Base-by-base conservation (phyloP, 1,140 invertebrate genomes). In the Grapholita molesta region DNA sequence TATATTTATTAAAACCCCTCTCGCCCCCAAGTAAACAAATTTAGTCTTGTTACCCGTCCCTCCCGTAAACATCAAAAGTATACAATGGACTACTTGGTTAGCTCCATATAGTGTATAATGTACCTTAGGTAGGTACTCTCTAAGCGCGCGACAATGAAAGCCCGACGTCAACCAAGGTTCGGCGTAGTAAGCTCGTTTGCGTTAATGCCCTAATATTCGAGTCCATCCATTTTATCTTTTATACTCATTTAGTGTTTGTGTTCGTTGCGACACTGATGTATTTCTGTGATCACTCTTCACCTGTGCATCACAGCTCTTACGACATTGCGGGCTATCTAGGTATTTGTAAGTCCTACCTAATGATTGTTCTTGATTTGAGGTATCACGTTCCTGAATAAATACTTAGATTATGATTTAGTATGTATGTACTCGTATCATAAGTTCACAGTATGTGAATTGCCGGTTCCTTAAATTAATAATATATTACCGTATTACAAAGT, bases 191-290 rank as follows among this genome's bases (percentile, higher is more conserved):
- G 55, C 55, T 57, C 55, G 21, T 57, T 57, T 57, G 55, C 55
- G 55, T 57, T 57, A 57, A 57, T 57, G 55, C 55, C 25, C 12
- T 57, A 57, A 57, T 57, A 57, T 57, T 57, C n/a, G 55, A 57
- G 55, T 57, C 25, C 55, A 57, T 57, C 25, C 25, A 57, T 57
- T 57, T 57, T 57, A 57, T 57, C 25, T 28, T 57, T 28, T 30
- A 57, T 57, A 57, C n/a, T 57, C 24, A 30, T 57, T 57, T 57
- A 57, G 25, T 57, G 25, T 57, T 57, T 57, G 24, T 57, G 55
- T 57, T 57, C 12, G 25, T 25, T 28, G 30, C 24, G 55, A 57
- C 55, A 57, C 55, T 57, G 55, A 57, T 25, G 6, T 57, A 57
- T 28, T 25, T 30, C 55, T n/a, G 23, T 25, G 12, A 57, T 57